Base-by-base conservation (phyloP, 1,140 invertebrate genomes). In the Lutraria rhynchaena region DNA sequence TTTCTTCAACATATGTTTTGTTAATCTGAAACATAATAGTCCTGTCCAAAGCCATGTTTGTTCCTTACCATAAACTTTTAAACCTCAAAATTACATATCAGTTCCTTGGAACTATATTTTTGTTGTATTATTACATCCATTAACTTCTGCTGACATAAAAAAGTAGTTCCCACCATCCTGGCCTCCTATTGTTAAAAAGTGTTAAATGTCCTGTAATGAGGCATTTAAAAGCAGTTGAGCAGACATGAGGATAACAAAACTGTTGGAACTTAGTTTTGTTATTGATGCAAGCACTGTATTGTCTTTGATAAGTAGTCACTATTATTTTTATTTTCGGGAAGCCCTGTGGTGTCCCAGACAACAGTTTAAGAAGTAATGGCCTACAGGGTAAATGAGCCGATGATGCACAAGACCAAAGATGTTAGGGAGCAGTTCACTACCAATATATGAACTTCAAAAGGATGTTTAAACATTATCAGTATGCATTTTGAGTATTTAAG, bases 131-230 rank as follows among this genome's bases (percentile, higher is more conserved):
- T 60, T 69, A 57, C 65, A 69, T 7, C 37, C 37, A 41, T 41
- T n/a, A 41, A 15, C 15, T 41, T 7, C 37, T 41, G 37, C 37
- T 41, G 5, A 41, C 37, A 41, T 41, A 41, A 29, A 35, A 58
- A 80, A 69, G 44, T 31, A 58, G 35, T 69, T 46, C 51, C 53
- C 31, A 70, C 49, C 44, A 29, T 31, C 55, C 29, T n/a, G n/a
- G 49, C 65, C 63, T 57, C 63, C 63, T 67, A 80, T 80, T 80
- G 76, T 80, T 80, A 58, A 29, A 11, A 35, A n/a, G 76, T 44
- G 65, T 80, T 69, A 80, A 80, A 80, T 77, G 65, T 70, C 76
- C 67, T 51, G 67, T 67, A 80, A 80, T 57, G 65, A 80, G 51
- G 63, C 65, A 80, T 80, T 80, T 70, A 60, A 70, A 80, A 70